These are phyloP conservation scores for Pseudococcus jackbeardsleyi DNA, from an alignment of 2,888 invertebrate species.

Conservation along the genomic window DNA sequence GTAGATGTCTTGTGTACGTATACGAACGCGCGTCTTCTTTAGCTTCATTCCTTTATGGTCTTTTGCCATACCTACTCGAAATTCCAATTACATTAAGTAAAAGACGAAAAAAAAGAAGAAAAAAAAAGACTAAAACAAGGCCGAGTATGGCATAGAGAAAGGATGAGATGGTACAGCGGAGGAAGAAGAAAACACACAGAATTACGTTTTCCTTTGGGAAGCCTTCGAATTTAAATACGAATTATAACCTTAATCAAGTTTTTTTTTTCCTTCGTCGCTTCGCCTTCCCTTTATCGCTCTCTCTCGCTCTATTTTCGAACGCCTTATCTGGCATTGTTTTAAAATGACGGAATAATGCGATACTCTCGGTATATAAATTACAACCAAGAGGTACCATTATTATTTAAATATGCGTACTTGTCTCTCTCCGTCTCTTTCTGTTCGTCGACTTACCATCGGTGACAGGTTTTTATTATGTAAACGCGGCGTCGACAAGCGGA, in stretches of 20 bases:
- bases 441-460: constrained; percentile 6
- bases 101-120: not conserved
- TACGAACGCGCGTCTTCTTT: not conserved
- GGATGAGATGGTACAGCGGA: not conserved
- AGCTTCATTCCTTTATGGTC: constrained; percentile 31
- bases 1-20: not conserved
- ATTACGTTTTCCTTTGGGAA: constrained; percentile 38
- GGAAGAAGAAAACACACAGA: constrained; percentile 25
- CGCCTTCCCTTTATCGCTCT: not conserved
- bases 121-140: not conserved
- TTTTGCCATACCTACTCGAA: constrained; percentile 23
- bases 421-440: not conserved
- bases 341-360: constrained; percentile 32
- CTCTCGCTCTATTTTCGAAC: not conserved
- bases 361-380: constrained; percentile 38
- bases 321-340: constrained; percentile 28
- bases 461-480: constrained; percentile 49
- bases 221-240: constrained; percentile 41
- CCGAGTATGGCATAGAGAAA: not conserved
- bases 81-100: constrained; percentile 50
- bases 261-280: not conserved
- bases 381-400: constrained; percentile 40
- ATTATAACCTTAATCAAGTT: constrained; percentile 49
- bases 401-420: constrained; percentile 56
- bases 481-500: not conserved